phyloP scores from a whole-genome alignment of 2,888 invertebrate species.

The Cheilosia pagana region DNA sequence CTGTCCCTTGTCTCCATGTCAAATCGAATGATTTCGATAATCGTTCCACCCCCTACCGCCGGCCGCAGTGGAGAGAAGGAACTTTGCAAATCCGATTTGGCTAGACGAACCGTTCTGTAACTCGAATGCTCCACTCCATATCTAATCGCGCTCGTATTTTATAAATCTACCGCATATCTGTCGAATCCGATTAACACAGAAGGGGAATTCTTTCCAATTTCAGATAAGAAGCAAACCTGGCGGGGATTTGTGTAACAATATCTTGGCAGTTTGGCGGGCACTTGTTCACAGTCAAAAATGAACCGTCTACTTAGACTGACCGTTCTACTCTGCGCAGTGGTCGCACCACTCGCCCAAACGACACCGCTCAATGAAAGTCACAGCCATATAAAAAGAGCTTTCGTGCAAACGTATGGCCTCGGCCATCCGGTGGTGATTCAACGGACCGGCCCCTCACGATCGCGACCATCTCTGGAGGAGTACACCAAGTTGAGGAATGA shows the following conservation, averaged over 20 bases:
- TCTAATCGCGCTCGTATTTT: slow-evolving; percentile 4
- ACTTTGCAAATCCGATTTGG: not conserved
- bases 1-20: no score
- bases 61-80: not conserved
- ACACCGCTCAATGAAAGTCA: slow-evolving; percentile 49
- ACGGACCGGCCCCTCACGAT: slow-evolving; percentile 19
- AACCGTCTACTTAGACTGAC: slow-evolving; percentile 29
- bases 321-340: slow-evolving; percentile 18
- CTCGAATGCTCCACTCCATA: not conserved
- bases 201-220: slow-evolving; percentile 40
- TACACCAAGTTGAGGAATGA: slow-evolving; percentile 82
- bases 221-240: slow-evolving; percentile 54
- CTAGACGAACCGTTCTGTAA: not conserved
- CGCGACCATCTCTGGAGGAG: slow-evolving; percentile 68
- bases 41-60: not conserved
- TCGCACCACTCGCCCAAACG: not conserved
- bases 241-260: not conserved
- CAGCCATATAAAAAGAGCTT: not conserved
- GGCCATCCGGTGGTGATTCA: slow-evolving; percentile 56
- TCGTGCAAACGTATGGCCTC: slow-evolving; percentile 31
- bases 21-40: slow-evolving; percentile 13
- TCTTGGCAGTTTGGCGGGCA: slow-evolving; percentile 24
- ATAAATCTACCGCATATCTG: not conserved
- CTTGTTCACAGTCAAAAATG: slow-evolving; percentile 47
- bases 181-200: slow-evolving; percentile 30